phyloP scores from a whole-genome alignment of 2,888 invertebrate genomes.

The Leptura quadrifasciata region DNA sequence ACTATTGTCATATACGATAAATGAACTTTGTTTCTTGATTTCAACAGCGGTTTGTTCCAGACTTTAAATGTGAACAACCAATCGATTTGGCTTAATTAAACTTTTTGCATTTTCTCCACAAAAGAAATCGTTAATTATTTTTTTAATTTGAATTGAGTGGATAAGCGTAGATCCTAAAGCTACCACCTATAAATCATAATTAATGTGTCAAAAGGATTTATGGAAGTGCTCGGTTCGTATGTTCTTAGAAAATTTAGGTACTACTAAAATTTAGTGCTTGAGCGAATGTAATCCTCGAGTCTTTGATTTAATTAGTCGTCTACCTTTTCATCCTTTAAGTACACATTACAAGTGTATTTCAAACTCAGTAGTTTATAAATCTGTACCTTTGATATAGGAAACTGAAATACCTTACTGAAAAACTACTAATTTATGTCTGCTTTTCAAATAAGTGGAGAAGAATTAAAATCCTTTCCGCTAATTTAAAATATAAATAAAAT shows the following conservation, averaged over 20 bases:
- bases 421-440: too few species aligned
- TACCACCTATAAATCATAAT: constrained; percentile 9
- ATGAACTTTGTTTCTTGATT: constrained; percentile 22
- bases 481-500: too few species aligned
- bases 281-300: too few species aligned
- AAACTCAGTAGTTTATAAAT: too few species aligned
- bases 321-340: too few species aligned
- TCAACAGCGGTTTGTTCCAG: constrained; percentile 2
- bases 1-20: constrained; percentile 30
- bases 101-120: constrained; percentile 5
- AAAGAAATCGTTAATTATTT: constrained; percentile 20
- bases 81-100: constrained; percentile 11
- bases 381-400: too few species aligned
- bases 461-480: too few species aligned
- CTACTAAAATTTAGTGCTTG: too few species aligned
- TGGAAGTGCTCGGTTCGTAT: not conserved
- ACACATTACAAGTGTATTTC: too few species aligned
- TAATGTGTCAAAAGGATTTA: not conserved
- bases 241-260: not conserved
- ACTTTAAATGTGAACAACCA: not conserved
- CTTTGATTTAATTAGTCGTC: too few species aligned
- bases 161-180: not conserved
- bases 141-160: constrained; percentile 20
- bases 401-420: too few species aligned
- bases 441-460: too few species aligned